A percentile compares a stretch with the other conserved stretches of the same genome.
These are phyloP conservation scores for Serilophus lunatus DNA, from an alignment of 2,113 vertebrate genomes.

Conservation along the genomic window DNA sequence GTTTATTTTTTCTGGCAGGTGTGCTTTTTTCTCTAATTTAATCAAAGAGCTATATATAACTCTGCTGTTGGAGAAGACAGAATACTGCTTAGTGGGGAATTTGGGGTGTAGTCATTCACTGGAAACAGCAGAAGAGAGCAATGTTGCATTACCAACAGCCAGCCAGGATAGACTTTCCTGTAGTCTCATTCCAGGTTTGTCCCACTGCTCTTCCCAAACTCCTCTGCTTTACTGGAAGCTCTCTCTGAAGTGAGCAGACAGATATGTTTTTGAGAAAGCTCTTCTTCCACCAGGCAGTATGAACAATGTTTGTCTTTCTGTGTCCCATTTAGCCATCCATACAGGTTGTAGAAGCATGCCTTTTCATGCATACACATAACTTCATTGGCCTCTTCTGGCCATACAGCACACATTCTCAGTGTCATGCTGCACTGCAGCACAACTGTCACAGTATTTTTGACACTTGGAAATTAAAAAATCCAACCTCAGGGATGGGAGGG, in stretches of 20 bases:
- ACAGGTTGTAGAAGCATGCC: background rate
- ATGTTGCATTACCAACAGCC: background rate
- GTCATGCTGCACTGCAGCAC: background rate
- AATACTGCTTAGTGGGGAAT: background rate
- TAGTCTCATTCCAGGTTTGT: background rate
- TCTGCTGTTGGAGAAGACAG: background rate
- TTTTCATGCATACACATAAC: background rate
- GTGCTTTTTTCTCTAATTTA: conserved; percentile 10
- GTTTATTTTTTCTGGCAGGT: background rate
- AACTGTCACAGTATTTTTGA: background rate
- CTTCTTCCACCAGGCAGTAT: background rate
- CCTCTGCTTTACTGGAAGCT: background rate
- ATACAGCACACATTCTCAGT: background rate
- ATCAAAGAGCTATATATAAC: background rate
- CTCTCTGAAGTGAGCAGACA: background rate
- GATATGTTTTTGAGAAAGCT: background rate
- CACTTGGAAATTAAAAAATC: background rate
- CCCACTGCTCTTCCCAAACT: background rate
- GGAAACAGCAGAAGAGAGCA: background rate
- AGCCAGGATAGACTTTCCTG: background rate
- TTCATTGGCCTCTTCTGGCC: rapidly evolving
- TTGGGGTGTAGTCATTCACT: background rate
- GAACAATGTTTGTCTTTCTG: background rate
- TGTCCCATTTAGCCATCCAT: background rate
- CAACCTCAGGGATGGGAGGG: rapidly evolving